Evolutionary conservation across 2,888 invertebrate genomes (phyloP).

Genomic region (Strigamia maritima): DNA sequence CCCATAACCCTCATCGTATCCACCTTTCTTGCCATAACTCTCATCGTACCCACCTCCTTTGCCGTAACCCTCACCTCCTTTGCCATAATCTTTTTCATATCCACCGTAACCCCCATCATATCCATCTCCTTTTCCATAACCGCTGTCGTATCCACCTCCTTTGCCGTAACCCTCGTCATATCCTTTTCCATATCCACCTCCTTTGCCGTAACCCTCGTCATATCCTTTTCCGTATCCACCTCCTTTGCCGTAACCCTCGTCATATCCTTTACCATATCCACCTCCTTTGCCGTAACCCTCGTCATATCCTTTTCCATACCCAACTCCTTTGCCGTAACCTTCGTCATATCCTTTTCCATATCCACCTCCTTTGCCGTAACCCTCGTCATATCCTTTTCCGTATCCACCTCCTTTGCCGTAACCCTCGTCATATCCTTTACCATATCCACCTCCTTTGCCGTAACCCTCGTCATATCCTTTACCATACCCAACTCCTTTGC

Average conservation of each 20-base stretch:
- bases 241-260: neutral
- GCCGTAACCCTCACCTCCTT: neutral
- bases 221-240: neutral
- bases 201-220: neutral
- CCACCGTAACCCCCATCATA: neutral
- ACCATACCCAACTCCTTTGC: neutral
- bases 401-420: constrained; percentile 11
- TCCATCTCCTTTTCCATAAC: neutral
- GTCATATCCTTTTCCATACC: neutral
- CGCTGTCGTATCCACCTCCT: neutral
- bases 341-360: neutral
- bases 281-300: constrained; percentile 12
- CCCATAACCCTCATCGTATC: neutral
- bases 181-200: neutral
- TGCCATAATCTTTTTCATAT: neutral
- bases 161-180: neutral
- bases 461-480: neutral
- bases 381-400: neutral
- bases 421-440: neutral
- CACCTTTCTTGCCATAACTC: neutral
- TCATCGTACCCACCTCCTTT: neutral
- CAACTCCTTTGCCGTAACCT: neutral
- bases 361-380: neutral
- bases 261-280: neutral
- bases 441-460: neutral